phyloP scores from a whole-genome alignment of 1,140 invertebrate genomes.

The Sipha flava region DNA sequence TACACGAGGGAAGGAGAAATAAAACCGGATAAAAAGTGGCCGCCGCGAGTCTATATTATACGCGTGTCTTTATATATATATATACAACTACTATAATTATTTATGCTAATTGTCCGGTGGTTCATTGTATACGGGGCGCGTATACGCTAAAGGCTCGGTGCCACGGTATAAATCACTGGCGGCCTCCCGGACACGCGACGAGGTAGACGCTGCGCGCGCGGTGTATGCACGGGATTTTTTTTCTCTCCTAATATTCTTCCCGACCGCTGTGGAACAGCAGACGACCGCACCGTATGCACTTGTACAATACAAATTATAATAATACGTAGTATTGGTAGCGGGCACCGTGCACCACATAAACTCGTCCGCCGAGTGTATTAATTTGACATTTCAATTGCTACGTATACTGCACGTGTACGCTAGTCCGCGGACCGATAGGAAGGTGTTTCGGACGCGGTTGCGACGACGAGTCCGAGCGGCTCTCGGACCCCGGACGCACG shows the following conservation, averaged over 20 bases:
- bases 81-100: slow-evolving; percentile 2
- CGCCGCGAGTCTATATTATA: neutral
- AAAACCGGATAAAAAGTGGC: slow-evolving; percentile 31
- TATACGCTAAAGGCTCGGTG: neutral
- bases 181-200: neutral
- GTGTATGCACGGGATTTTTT: no score
- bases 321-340: no score
- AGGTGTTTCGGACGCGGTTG: no score
- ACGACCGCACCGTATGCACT: no score
- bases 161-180: neutral
- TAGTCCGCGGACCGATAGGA: no score
- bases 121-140: slow-evolving; percentile 16
- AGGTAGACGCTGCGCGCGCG: neutral
- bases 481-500: no score
- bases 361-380: neutral
- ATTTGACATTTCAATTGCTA: slow-evolving; percentile 3
- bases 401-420: no score
- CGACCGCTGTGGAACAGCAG: no score
- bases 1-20: neutral
- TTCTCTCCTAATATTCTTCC: no score
- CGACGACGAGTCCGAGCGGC: no score
- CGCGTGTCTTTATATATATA: neutral
- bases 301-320: no score
- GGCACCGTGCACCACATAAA: no score
- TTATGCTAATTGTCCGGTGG: slow-evolving; percentile 22